Conservation (phyloP, 2,113 vertebrate species). For the Proteles cristata region DNA sequence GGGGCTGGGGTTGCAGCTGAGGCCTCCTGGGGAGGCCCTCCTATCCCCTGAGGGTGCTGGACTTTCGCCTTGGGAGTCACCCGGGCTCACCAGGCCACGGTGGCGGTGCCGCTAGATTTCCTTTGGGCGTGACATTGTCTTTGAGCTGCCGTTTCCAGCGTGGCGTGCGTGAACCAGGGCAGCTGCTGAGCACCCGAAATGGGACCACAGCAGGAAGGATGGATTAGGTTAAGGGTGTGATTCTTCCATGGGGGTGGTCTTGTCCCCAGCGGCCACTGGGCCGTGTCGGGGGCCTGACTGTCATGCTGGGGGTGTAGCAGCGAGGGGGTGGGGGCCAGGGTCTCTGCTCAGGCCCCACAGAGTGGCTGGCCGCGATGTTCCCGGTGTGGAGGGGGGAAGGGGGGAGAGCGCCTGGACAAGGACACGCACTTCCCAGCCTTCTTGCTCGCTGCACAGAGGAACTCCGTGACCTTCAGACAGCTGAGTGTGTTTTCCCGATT, state of each 20-base stretch:
- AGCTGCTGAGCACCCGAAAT: background rate
- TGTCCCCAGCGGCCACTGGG: background rate
- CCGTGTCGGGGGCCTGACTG: background rate
- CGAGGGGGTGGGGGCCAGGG: background rate
- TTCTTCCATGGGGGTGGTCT: background rate
- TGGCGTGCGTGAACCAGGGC: too few species aligned
- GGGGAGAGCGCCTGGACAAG: background rate
- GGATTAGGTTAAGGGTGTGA: background rate
- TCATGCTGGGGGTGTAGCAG: background rate
- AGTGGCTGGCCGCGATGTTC: background rate
- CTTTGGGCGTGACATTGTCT: background rate
- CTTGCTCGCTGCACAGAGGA: fast-evolving
- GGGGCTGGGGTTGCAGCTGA: background rate
- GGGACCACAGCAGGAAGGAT: background rate
- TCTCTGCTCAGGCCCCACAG: background rate
- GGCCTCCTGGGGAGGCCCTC: background rate
- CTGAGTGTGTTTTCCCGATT: background rate
- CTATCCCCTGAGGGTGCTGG: background rate
- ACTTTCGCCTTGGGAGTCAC: background rate
- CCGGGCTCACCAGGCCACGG: too few species aligned
- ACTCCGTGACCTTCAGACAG: background rate
- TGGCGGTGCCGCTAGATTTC: background rate
- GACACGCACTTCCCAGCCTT: background rate
- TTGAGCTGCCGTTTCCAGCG: background rate
- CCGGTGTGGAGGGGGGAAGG: background rate